Conservation (phyloP, 2,888 invertebrate species). For the Phymatocera aterrima region DNA sequence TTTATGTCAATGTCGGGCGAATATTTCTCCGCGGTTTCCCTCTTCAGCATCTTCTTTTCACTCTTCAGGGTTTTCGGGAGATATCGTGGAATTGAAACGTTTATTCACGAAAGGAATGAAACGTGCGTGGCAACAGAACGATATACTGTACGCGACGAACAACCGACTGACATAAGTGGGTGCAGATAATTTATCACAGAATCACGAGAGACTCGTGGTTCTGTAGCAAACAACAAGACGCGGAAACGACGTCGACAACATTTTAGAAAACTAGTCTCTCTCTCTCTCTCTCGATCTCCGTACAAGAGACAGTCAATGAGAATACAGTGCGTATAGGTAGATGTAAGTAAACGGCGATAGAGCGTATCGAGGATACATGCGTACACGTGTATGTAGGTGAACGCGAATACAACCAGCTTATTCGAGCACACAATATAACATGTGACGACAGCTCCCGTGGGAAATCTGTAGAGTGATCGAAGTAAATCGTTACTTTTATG, state of each 20-base stretch:
- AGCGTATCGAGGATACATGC: not conserved
- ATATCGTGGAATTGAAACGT: too few relatives aligned
- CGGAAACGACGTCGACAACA: slow-evolving; percentile 14
- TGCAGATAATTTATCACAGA: slow-evolving; percentile 24
- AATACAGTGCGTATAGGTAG: not conserved
- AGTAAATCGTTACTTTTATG: not conserved
- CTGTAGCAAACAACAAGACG: not conserved
- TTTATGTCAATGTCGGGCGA: too few relatives aligned
- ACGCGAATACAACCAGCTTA: too few relatives aligned
- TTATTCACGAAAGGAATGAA: not conserved
- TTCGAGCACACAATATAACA: too few relatives aligned
- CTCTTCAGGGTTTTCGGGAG: too few relatives aligned
- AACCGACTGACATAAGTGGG: too few relatives aligned
- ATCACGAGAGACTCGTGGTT: not conserved
- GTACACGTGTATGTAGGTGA: not conserved
- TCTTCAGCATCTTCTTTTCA: too few relatives aligned
- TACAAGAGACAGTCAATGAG: too few relatives aligned
- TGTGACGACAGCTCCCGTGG: slow-evolving; percentile 34
- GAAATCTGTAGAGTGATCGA: not conserved
- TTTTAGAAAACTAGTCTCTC: slow-evolving; percentile 30
- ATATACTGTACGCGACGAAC: too few relatives aligned
- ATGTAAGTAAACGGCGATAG: not conserved
- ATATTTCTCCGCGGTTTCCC: too few relatives aligned
- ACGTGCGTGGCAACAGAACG: not conserved
- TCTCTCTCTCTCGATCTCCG: not conserved